Base-by-base conservation (phyloP, 2,888 invertebrate genomes). In the Netelia inedita region DNA sequence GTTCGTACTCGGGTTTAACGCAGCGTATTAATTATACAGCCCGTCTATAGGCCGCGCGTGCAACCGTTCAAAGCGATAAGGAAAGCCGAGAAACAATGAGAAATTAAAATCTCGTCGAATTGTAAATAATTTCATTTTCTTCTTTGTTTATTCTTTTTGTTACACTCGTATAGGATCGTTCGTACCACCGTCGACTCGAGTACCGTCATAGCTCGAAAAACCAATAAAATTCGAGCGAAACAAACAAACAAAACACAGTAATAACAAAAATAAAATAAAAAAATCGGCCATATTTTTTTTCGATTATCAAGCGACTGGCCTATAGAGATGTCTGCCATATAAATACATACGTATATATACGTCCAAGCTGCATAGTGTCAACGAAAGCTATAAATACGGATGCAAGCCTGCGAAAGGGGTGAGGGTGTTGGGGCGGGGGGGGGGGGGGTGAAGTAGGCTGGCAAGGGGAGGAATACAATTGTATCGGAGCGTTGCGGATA, bases 401-500 rank as follows among this genome's bases (percentile, higher is more conserved):
- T 28, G 28, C 28, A 35, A 35, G 35, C 35, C 6, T 6, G 35
- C 35, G 35, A 46, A 46, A 57, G 41, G 23, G 76, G 46, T 68
- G 50, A 43, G 66, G 72, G 21, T 63, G 59, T 41, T 14, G 50
- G 55, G 61, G 35, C 46, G 23, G 14, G 21, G 59, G 14, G 23
- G 11, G 46, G 19, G 57, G 6, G 35, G 5, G 35, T 6, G 35
- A 6, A 6, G 35, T 35, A 35, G 35, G 35, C 35, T 6, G 35
- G 35, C 35, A 8, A 35, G 35, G 6, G 35, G 35, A 35, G 35
- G 35, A 35, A 35, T 81, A 50, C 55, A 73, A 61, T 53, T 76
- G 75, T 85, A 82, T 82, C 68, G 79, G 75, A 63, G 57, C 72
- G 53, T 65, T 85, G 84, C 41, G 85, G 80, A 80, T 65, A 65